Conservation (phyloP, 2,888 invertebrate genomes). For the Rhogogaster chlorosoma region DNA sequence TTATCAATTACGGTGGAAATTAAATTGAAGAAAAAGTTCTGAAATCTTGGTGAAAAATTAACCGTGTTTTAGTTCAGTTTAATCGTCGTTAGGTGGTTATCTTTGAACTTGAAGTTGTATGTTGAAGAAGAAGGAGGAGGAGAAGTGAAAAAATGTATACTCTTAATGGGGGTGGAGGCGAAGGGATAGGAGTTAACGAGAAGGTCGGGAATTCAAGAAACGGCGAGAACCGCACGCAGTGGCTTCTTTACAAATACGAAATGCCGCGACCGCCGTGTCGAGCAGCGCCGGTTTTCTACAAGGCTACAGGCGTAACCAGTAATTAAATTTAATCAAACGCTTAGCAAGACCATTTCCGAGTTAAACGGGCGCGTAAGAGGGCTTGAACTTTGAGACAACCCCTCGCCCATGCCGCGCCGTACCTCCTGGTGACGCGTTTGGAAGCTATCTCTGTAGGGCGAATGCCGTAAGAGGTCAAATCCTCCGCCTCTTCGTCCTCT, state of each 20-base stretch:
- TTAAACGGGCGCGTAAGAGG: slow-evolving; percentile 26
- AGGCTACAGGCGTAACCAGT: slow-evolving; percentile 24
- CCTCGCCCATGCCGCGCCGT: not conserved
- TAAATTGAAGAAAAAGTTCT: not conserved
- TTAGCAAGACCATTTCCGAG: slow-evolving; percentile 17
- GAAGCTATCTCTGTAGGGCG: not conserved
- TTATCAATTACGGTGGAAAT: not conserved
- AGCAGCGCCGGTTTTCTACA: not conserved
- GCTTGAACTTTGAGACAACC: slow-evolving; percentile 47
- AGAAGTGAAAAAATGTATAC: not conserved
- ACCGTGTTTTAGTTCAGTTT: not conserved
- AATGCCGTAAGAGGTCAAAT: not conserved
- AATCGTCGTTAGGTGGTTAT: slow-evolving; percentile 13
- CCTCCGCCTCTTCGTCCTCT: not conserved
- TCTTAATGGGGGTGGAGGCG: not conserved
- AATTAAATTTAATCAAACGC: slow-evolving; percentile 51
- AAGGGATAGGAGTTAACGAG: slow-evolving; percentile 28
- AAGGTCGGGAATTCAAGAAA: slow-evolving; percentile 25
- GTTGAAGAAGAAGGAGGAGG: not conserved
- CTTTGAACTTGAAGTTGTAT: slow-evolving; percentile 5
- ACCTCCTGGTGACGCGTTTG: not conserved
- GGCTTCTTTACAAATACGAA: slow-evolving; percentile 27
- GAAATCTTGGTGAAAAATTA: not conserved
- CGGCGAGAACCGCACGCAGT: not conserved
- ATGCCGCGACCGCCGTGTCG: not conserved